Evolutionary conservation across 2,113 vertebrate species (phyloP), one percentile per base, ranked within the genome.

Genomic region (Saguinus midas): DNA sequence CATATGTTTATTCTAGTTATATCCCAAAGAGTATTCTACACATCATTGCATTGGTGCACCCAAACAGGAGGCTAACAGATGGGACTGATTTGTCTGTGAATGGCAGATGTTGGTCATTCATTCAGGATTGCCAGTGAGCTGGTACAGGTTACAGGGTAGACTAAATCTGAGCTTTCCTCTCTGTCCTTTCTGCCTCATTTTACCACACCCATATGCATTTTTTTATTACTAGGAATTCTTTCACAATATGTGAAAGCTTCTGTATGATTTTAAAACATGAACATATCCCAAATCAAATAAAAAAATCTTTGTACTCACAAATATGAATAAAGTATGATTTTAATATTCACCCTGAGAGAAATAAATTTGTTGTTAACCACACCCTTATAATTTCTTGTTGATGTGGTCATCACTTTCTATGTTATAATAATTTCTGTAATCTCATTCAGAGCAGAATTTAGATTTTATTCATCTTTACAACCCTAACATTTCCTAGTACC

Each of bases 91-190:
- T 97, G 88, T 90, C 93, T 97, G 73, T 97, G 83, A 97, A 97
- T 98, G 82, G 80, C 93, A 94, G 91, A 98, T 92, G 97, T 89
- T 98, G 90, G 94, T 83, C 94, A 80, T 91, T 98, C 98, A 93
- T 96, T 96, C 97, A 95, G 45, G 75, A 96, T 92, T 82, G 83
- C 6, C 43, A 92, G 70, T 94, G 80, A 98, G 43, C 18, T 96
- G 86, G 86, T 50, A 35, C 37, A 55, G 43, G 55, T 93, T 76
- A 64, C 79, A 96, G 94, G 52, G 52, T 78, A 32, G 72, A 76
- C 35, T 87, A 1, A 96, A 96, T 88, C 21, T 92, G 32, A 89
- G 78, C 72, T 95, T 95, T 76, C 1, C 78, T 94, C 18, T 81
- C 93, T 97, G 84, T 35, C 3, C 94, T 95, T 16, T 0, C 25